Percentiles rank a stretch among this genome's conserved stretches.
phyloP scores from a whole-genome alignment of 2,113 vertebrate species.

The Aleadryas rufinucha region DNA sequence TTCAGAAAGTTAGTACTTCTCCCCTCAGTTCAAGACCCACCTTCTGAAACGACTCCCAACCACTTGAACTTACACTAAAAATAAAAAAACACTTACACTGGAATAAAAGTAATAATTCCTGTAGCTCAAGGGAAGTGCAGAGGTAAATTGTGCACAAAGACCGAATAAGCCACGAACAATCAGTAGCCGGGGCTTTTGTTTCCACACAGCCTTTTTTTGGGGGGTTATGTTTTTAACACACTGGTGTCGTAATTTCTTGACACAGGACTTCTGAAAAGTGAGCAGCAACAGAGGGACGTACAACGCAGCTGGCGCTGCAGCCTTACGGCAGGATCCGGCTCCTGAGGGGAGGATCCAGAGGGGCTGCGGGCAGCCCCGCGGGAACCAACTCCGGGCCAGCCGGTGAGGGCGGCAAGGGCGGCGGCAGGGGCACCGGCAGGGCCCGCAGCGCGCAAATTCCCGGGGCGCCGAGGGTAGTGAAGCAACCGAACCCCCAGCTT shows the following conservation, averaged over 20 bases:
- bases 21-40: background rate
- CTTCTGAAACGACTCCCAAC: background rate
- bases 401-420: background rate
- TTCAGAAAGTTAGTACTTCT: background rate
- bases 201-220: background rate
- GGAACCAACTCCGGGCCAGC: too few relatives aligned
- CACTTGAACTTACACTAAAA: background rate
- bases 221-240: background rate
- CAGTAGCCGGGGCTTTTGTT: background rate
- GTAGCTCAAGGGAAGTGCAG: accelerated
- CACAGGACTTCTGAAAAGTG: background rate
- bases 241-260: accelerated
- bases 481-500: background rate
- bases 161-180: accelerated
- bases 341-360: background rate
- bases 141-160: accelerated
- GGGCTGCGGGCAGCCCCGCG: too few relatives aligned
- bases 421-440: background rate
- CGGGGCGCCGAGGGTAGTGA: accelerated
- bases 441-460: background rate
- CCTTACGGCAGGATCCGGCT: background rate
- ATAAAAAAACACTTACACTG: background rate
- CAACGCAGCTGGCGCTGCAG: background rate
- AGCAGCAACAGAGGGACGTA: too few relatives aligned
- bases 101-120: background rate